Percentiles rank a stretch among this genome's conserved stretches.
Conservation (phyloP, 2,797 vertebrate species). For the Pangasius larnaudii region DNA sequence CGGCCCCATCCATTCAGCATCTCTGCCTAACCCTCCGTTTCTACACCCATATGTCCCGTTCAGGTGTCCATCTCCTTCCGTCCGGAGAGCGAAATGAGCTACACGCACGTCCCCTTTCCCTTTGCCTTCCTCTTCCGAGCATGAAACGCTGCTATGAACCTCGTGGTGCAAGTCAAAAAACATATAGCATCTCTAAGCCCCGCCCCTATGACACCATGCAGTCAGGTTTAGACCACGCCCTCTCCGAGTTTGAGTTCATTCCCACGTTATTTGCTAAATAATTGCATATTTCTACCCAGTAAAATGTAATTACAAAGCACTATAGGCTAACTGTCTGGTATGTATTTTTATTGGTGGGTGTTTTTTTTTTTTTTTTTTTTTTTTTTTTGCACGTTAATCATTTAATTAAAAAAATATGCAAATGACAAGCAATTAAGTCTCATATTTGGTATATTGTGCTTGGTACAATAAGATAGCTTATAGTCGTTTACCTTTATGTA, state of each 20-base stretch:
- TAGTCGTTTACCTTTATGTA: not conserved
- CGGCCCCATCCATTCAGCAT: conserved; percentile 85
- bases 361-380: not conserved
- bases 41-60: conserved; percentile 72
- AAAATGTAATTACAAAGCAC: not conserved
- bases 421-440: not conserved
- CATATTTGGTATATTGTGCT: not conserved
- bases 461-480: not conserved
- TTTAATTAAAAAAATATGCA: no score
- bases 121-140: conserved; percentile 63
- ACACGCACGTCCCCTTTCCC: not conserved
- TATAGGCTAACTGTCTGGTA: not conserved
- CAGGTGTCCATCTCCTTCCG: conserved; percentile 68
- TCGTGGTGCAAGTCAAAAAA: conserved; percentile 73
- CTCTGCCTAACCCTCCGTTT: conserved; percentile 72
- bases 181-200: conserved; percentile 75
- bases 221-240: conserved; percentile 73
- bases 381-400: not conserved
- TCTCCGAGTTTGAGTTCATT: conserved; percentile 46
- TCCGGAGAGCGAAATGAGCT: conserved; percentile 61
- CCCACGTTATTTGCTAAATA: conserved; percentile 24
- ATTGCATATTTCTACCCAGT: not conserved
- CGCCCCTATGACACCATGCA: conserved; percentile 77
- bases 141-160: conserved; percentile 71
- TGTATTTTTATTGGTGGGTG: no score